A percentile compares a stretch with the other conserved stretches of the same genome.
These are phyloP conservation scores for Papilio machaon DNA, from an alignment of 1,140 invertebrate species.

Conservation along the genomic window DNA sequence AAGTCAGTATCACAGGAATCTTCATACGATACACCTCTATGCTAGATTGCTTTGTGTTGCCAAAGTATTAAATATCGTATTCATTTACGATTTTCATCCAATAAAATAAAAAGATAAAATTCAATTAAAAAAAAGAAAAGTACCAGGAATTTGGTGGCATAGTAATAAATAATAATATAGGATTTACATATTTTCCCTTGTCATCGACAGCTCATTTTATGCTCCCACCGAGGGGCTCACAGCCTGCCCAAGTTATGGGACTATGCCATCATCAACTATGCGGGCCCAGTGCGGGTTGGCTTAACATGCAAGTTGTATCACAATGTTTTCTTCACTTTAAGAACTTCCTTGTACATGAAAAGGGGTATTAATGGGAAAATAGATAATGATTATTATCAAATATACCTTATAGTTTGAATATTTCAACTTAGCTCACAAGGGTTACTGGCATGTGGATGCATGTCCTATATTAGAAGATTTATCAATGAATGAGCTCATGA, in stretches of 20 bases:
- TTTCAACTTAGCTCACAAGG: background rate
- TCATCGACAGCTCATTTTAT: too few species aligned
- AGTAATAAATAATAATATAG: background rate
- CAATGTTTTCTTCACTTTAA: too few species aligned
- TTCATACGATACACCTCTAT: conserved; percentile 39
- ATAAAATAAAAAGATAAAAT: background rate
- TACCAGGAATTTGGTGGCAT: background rate
- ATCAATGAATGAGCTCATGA: background rate
- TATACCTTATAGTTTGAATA: too few species aligned
- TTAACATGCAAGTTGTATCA: too few species aligned
- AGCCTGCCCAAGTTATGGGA: too few species aligned
- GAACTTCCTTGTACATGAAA: too few species aligned
- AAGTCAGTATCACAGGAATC: conserved; percentile 41
- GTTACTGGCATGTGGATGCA: background rate
- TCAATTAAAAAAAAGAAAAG: background rate
- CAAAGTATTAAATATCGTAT: conserved; percentile 27
- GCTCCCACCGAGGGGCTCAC: too few species aligned
- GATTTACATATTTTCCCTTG: background rate
- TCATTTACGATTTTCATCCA: background rate
- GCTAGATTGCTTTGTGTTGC: conserved; percentile 11
- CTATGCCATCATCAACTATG: too few species aligned
- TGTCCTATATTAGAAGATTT: background rate
- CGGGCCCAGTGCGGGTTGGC: too few species aligned
- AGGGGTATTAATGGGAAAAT: too few species aligned
- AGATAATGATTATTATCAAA: too few species aligned